Base-by-base conservation (phyloP, 2,888 invertebrate species). In the Cataglyphis rosenhaueri region DNA sequence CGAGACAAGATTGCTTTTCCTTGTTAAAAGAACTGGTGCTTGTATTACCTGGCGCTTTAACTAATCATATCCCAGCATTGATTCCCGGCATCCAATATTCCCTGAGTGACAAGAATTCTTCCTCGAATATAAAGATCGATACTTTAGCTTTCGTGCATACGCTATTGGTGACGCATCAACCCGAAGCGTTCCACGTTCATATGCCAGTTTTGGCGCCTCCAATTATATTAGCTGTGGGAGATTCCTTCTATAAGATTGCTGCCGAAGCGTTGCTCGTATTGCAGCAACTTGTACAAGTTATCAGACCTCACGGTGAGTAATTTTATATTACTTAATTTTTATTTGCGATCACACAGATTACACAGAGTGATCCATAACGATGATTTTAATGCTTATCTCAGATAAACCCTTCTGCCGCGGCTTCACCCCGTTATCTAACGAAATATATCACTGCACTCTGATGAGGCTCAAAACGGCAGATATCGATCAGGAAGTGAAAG, bases 401-500 rank as follows among this genome's bases (percentile, higher is more conserved):
- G 95, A 95, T 84, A 94, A 94, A 85, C 92, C 94, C 85, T 95
- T 96, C 3, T 95, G 96, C 59, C 96, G 97, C 89, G 97, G 98
- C 94, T 97, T 98, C 88, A 96, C 96, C 3, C 96, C 97, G n/a
- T 97, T 97, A 94, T 97, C 98, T 32, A 96, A 96, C 18, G 96
- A 97, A 82, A 97, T 98, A 93, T 99, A 99, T 95, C 96, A 96
- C 83, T 98, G 98, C 91, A 98, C 98, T 0, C 95, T 99, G 89
- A 96, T 97, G 84, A 96, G 99, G 83, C 95, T 99, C 57, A 97
- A 97, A 91, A 98, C 99, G 48, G 98, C 99, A 0, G 99, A 99
- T 94, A 99, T 99, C 93, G 99, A 99, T 95, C 99, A 99, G 94
- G 99, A 99, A 95, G 99, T 99, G 0, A 99, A 99, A 95, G 99